phyloP scores from a whole-genome alignment of 2,797 vertebrate species.

The Phrynocephalus vlangalii region DNA sequence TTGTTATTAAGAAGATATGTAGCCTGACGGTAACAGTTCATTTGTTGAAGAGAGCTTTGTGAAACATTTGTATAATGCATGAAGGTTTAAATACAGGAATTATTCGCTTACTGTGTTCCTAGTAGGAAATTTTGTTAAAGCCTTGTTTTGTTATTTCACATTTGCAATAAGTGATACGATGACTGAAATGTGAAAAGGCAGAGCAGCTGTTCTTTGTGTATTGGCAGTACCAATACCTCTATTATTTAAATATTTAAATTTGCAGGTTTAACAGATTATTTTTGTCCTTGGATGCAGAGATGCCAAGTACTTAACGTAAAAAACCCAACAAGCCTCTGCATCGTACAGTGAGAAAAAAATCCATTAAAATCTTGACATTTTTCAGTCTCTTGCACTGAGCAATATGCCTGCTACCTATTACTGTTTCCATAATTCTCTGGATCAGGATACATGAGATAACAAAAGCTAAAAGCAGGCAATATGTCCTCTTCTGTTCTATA shows the following conservation, averaged over 20 bases:
- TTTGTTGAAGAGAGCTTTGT: conserved; percentile 10
- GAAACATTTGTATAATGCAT: conserved; percentile 24
- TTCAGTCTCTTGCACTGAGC: not conserved
- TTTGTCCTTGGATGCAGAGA: not conserved
- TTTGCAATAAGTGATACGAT: not conserved
- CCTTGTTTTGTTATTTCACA: not conserved
- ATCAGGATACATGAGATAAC: conserved; percentile 1
- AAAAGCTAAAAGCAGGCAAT: conserved; percentile 27
- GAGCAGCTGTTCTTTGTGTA: not conserved
- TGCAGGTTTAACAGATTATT: too few relatives aligned
- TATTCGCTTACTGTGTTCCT: conserved; percentile 46
- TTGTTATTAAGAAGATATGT: too few relatives aligned
- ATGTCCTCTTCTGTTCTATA: conserved; percentile 16
- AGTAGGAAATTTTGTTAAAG: conserved; percentile 18
- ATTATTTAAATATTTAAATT: too few relatives aligned
- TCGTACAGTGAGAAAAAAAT: not conserved
- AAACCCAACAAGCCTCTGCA: not conserved
- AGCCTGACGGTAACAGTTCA: too few relatives aligned
- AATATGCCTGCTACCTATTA: not conserved
- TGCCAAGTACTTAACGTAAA: not conserved
- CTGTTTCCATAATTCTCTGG: not conserved
- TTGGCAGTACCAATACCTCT: not conserved
- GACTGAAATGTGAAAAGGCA: conserved; percentile 37
- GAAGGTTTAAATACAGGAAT: conserved; percentile 10
- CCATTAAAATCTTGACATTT: not conserved